Percentiles rank a stretch among this genome's conserved stretches.
phyloP scores from a whole-genome alignment of 1,140 invertebrate genomes.

The Araneus ventricosus region DNA sequence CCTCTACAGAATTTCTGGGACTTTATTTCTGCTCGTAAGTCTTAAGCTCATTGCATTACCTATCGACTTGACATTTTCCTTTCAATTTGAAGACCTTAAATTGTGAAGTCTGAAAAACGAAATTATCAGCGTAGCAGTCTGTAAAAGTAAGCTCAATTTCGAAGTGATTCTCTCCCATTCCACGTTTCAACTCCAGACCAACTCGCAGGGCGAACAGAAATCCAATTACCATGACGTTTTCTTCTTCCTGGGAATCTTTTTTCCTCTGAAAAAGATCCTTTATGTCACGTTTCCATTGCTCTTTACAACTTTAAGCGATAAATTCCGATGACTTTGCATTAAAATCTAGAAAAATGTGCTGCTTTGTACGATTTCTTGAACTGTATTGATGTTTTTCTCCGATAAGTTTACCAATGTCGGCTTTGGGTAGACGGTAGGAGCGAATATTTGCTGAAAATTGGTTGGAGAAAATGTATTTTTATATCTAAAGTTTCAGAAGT shows the following conservation, averaged over 20 bases:
- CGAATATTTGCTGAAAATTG: background rate
- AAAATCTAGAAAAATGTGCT: constrained; percentile 43
- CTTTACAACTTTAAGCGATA: background rate
- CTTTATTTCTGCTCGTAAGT: background rate
- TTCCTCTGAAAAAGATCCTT: background rate
- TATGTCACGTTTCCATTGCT: constrained; percentile 38
- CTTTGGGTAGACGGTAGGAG: background rate
- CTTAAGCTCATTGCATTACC: background rate
- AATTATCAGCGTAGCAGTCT: constrained; percentile 8
- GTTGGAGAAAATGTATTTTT: background rate
- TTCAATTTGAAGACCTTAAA: constrained; percentile 24
- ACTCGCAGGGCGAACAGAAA: background rate
- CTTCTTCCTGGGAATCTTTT: background rate
- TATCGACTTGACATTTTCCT: background rate
- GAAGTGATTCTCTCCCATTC: constrained; percentile 28
- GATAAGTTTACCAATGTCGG: background rate
- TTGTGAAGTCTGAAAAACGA: background rate
- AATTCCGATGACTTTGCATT: constrained; percentile 61
- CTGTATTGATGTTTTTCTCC: background rate
- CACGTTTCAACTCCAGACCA: constrained; percentile 26
- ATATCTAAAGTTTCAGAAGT: too few species aligned
- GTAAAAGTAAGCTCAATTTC: constrained; percentile 25
- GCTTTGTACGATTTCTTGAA: background rate
- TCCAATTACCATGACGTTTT: constrained; percentile 56
- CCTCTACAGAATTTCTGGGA: too few species aligned